Conservation (phyloP, 92 coral and sea anemone species). For the Epizoanthus illoricatus region DNA sequence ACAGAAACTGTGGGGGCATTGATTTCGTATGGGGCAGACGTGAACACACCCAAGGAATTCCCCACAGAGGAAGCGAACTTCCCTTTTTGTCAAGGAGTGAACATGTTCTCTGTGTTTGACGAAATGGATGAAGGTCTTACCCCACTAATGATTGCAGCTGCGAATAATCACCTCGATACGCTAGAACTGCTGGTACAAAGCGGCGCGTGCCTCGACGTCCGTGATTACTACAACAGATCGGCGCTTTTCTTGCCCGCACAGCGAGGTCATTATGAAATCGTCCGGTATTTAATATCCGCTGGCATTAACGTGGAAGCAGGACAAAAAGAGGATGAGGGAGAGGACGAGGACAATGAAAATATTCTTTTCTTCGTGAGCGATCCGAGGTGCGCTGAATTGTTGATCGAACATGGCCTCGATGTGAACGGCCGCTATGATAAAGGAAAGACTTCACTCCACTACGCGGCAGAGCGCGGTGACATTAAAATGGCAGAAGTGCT, state of each 20-base stretch:
- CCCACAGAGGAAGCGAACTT: conserved; percentile 29
- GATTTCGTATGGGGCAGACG: conserved; percentile 29
- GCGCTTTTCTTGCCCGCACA: conserved; percentile 31
- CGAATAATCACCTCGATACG: conserved; percentile 24
- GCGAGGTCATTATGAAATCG: conserved; percentile 19
- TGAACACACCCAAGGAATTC: conserved; percentile 26
- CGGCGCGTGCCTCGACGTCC: conserved; percentile 13
- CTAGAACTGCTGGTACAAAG: conserved; percentile 21
- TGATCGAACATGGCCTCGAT: conserved; percentile 18
- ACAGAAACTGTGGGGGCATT: conserved; percentile 25
- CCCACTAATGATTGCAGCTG: conserved; percentile 29
- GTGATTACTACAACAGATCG: conserved; percentile 29
- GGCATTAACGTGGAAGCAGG: conserved; percentile 6
- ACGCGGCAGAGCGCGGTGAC: conserved; percentile 40
- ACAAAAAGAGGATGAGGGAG: neutral
- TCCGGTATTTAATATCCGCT: conserved; percentile 14
- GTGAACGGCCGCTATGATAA: conserved; percentile 36
- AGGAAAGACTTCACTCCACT: conserved; percentile 26
- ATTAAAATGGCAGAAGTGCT: conserved; percentile 33
- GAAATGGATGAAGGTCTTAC: conserved; percentile 31
- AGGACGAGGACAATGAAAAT: conserved; percentile 17
- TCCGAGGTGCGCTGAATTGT: conserved; percentile 22
- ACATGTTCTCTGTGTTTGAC: conserved; percentile 31
- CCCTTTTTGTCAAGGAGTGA: conserved; percentile 10
- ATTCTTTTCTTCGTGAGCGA: conserved; percentile 36